A percentile compares a stretch with the other conserved stretches of the same genome.
phyloP scores from a whole-genome alignment of 1,140 invertebrate species.

The Papilio polytes region DNA sequence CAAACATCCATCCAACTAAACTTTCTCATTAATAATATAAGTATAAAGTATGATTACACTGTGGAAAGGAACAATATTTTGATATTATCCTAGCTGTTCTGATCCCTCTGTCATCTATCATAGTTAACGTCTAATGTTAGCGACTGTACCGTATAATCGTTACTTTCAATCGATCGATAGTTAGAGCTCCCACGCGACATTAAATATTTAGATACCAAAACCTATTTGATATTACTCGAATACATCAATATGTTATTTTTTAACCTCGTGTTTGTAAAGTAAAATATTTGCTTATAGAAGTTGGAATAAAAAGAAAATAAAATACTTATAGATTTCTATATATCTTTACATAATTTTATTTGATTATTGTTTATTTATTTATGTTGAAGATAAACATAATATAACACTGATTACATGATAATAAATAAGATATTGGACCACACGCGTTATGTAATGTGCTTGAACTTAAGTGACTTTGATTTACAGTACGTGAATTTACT shows the following conservation, averaged over 20 bases:
- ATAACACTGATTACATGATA: background rate
- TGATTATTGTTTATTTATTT: background rate
- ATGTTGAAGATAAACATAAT: background rate
- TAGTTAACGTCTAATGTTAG: background rate
- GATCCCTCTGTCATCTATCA: background rate
- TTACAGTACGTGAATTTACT: background rate
- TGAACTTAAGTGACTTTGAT: slow-evolving; percentile 26
- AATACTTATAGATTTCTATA: too few relatives aligned
- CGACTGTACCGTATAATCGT: slow-evolving; percentile 3
- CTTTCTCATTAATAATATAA: too few relatives aligned
- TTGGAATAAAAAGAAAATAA: background rate
- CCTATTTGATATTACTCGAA: background rate
- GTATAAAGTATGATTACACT: too few relatives aligned
- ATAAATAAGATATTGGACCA: background rate
- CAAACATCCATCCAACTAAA: too few relatives aligned
- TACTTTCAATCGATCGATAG: slow-evolving; percentile 23
- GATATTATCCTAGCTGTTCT: too few relatives aligned
- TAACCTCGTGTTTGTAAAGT: background rate
- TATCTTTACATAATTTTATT: too few relatives aligned
- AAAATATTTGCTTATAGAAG: background rate
- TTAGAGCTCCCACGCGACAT: slow-evolving; percentile 19
- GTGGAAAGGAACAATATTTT: too few relatives aligned
- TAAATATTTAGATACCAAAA: slow-evolving; percentile 28
- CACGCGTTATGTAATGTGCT: slow-evolving; percentile 2
- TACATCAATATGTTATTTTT: slow-evolving; percentile 3